Evolutionary conservation across 2,113 vertebrate genomes (phyloP).

Genomic region (Pomatostomus ruficeps): DNA sequence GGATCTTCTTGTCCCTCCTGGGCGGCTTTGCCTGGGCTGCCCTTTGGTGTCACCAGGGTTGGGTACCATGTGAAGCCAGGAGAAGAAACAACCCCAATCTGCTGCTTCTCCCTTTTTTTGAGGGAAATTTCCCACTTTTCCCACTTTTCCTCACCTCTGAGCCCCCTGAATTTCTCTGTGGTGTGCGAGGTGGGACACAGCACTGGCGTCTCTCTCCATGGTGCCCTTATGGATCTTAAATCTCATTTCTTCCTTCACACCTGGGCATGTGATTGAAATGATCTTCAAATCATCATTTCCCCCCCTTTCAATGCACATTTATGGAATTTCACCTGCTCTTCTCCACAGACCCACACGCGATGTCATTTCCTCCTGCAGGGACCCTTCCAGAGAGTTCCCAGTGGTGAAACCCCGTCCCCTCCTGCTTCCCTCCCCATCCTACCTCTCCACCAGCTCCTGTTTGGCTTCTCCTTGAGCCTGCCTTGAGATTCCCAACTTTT

Average conservation of each 20-base stretch:
- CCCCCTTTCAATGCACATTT: too few relatives aligned
- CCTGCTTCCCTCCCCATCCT: neutral
- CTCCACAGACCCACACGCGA: neutral
- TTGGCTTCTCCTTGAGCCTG: neutral
- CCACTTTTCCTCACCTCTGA: neutral
- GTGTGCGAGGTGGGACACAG: neutral
- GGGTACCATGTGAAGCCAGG: neutral
- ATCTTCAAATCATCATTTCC: accelerated
- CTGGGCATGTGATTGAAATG: neutral
- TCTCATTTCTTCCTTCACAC: neutral
- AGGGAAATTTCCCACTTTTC: neutral
- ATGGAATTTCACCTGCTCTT: neutral
- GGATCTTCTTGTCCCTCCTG: neutral
- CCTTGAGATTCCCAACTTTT: accelerated
- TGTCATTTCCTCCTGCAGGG: accelerated
- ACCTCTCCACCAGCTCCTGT: neutral
- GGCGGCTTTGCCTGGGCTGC: neutral
- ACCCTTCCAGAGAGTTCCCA: neutral
- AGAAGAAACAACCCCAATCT: neutral
- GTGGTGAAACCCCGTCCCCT: neutral
- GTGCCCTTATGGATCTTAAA: neutral
- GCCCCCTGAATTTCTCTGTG: neutral
- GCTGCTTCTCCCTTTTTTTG: neutral
- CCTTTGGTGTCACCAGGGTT: neutral
- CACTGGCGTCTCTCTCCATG: accelerated